Conservation (phyloP, 2,888 invertebrate genomes). For the Leucozona laternaria region DNA sequence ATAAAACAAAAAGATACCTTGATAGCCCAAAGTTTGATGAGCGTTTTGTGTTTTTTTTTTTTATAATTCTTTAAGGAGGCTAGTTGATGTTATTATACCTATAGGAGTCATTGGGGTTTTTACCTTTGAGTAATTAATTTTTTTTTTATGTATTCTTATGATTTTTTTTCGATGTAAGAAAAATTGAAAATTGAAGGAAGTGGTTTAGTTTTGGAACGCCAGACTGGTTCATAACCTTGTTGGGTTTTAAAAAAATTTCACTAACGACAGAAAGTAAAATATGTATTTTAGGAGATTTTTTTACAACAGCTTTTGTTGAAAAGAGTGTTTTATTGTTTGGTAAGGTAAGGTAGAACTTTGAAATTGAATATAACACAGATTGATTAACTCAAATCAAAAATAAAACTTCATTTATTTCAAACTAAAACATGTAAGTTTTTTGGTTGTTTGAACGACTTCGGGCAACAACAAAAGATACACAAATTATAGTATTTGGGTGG, state of each 20-base stretch:
- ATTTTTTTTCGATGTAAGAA: neutral
- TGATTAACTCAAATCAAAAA: too few relatives aligned
- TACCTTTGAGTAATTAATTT: constrained; percentile 33
- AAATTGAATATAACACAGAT: too few relatives aligned
- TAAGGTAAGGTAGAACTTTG: too few relatives aligned
- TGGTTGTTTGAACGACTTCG: too few relatives aligned
- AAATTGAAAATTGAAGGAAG: neutral
- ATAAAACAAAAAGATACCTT: constrained; percentile 5
- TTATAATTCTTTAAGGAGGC: constrained; percentile 9
- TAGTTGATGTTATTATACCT: constrained; percentile 28
- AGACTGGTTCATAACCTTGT: neutral
- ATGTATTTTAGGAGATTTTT: too few relatives aligned
- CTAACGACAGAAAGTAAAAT: neutral
- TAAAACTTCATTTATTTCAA: too few relatives aligned
- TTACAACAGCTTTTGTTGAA: too few relatives aligned
- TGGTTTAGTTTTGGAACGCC: neutral
- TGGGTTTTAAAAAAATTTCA: neutral
- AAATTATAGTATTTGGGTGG: too few relatives aligned
- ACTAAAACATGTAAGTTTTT: too few relatives aligned
- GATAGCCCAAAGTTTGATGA: neutral
- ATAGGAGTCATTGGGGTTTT: constrained; percentile 24
- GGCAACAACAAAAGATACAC: too few relatives aligned
- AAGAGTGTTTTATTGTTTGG: too few relatives aligned
- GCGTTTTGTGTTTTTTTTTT: neutral
- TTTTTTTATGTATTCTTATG: neutral